These are phyloP conservation scores for Myanophis thanlyinensis DNA, from an alignment of 2,113 vertebrate species.

Conservation along the genomic window DNA sequence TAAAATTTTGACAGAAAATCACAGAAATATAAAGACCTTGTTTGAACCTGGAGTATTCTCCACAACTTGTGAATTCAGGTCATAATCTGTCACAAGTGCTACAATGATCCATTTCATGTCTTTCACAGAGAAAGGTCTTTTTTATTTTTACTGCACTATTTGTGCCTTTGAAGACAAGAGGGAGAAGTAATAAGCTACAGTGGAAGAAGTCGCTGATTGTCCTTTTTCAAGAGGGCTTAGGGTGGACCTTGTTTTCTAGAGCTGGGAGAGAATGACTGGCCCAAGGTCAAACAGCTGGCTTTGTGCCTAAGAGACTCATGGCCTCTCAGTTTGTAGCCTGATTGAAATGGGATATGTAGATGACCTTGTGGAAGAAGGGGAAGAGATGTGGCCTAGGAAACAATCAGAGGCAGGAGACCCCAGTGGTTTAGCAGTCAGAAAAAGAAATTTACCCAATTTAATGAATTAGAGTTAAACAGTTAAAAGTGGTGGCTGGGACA, in stretches of 20 bases:
- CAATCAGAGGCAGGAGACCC: background rate
- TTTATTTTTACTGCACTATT: background rate
- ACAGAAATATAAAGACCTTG: background rate
- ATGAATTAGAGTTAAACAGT: background rate
- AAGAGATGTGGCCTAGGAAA: background rate
- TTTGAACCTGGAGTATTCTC: background rate
- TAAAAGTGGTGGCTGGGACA: background rate
- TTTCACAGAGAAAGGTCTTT: background rate
- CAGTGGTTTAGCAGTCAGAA: background rate
- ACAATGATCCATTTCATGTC: background rate
- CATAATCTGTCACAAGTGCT: background rate
- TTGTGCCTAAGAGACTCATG: background rate
- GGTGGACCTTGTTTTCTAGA: background rate
- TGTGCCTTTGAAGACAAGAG: background rate
- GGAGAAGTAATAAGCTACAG: background rate
- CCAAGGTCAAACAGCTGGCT: background rate
- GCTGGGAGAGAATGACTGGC: background rate
- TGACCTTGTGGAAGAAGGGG: background rate
- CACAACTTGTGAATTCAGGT: background rate
- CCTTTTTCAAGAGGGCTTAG: background rate
- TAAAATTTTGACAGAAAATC: constrained; percentile 32
- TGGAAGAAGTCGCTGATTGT: background rate
- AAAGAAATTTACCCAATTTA: background rate
- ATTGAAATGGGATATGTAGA: background rate
- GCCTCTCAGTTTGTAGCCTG: background rate